Evolutionary conservation across 1,140 invertebrate species (phyloP), one percentile per base, ranked within the genome.

Genomic region (Ctenoplectra terminalis): DNA sequence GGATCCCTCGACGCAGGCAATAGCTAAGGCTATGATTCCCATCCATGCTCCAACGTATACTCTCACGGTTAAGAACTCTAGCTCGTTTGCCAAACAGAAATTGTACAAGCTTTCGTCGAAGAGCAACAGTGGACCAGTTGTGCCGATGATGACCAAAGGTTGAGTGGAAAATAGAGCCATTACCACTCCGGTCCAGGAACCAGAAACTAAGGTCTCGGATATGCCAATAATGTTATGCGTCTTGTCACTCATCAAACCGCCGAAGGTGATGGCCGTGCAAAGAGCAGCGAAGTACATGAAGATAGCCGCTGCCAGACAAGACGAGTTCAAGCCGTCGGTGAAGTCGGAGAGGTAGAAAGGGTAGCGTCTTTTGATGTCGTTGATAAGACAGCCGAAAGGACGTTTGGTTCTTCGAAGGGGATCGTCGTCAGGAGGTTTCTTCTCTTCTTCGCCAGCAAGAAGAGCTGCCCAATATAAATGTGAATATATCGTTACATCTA

Each of bases 231-330:
- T 92, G 89, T 97, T 97, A 29, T 97, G 92, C 0, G 98, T 99
- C 93, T 99, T 99, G 85, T 98, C 97, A 93, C 98, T 97, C 84
- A 98, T 95, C 37, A 99, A 93, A 81, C 98, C 98, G 34, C 99
- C 99, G 91, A 99, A 99, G 0, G 98, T 98, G 76, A 99, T 99
- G 13, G 98, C 98, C 0, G 98, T 98, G 13, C 98, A 98, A 0
- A 99, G 94, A 46, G 97, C 98, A 40, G 98, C 98, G 92, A 99
- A 99, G 93, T 99, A 99, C 95, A 99, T 99, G 93, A 99, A 99
- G 82, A 99, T 97, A 1, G 98, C 96, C 0, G 98, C 97, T 1
- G 98, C 98, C 0, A 98, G 88, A 77, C 98, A 98, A 90, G 98
- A 98, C 0, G 96, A 95, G 92, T 97, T 99, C 1, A 99, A 89